Base-by-base conservation (phyloP, 1,140 invertebrate genomes). In the Bombus picipes region DNA sequence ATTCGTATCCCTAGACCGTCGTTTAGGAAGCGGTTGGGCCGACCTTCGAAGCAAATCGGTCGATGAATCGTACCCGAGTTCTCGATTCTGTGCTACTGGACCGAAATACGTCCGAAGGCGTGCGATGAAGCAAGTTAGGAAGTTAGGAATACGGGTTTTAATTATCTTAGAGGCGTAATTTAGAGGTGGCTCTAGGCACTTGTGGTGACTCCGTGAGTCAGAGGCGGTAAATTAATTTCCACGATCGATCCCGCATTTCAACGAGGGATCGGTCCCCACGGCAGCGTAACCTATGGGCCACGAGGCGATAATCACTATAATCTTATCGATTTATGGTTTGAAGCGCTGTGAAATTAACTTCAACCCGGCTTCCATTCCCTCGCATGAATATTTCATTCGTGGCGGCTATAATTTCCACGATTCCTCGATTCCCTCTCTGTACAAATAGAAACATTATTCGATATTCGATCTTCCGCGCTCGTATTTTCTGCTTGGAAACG, bases 341-440 rank as follows among this genome's bases (percentile, higher is more conserved):
- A 85, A 89, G 82, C 87, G 82, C 53, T 85, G 70, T 89, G 82
- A 90, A 89, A 87, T 90, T 90, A 91, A 85, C 85, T 47, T 62
- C 34, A 32, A 13, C 37, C 65, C 15, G 39, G 65, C 57, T 87
- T 59, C 75, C 68, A 82, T 39, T 62, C 70, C 53, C 47, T 74
- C 53, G 53, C 83, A 81, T 78, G 81, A 85, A 87, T 87, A 87
- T 82, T 81, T 89, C 82, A 77, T 83, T 71, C 41, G 25, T 43
- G 10, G 70, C 28, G 83, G 43, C 53, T 57, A 53, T 77, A 86
- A 83, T 80, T 71, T 71, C 28, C 66, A 28, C 25, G 37, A 74
- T 28, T 59, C 76, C 65, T 32, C 68, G 22, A 39, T 74, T 41
- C 62, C 66, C 47, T 18, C 13, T 15, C 8, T 10, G 47, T 13